phyloP scores from a whole-genome alignment of 2,113 vertebrate species.

The Ramphastos sulfuratus region DNA sequence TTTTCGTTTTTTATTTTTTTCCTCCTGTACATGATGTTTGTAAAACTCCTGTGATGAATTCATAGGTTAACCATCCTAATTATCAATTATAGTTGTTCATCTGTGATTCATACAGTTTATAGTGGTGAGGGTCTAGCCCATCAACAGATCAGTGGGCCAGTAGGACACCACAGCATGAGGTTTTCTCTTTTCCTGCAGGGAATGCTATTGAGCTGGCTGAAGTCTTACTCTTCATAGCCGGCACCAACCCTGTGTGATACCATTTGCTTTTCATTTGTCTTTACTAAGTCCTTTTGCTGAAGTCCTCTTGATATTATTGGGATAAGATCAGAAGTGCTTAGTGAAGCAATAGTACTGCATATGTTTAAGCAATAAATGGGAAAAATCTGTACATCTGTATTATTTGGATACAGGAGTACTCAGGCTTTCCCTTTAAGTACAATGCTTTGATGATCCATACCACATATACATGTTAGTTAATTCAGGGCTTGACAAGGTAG shows the following conservation, averaged over 20 bases:
- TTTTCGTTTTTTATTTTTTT: neutral
- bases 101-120: neutral
- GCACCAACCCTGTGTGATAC: neutral
- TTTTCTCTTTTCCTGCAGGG: neutral
- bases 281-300: neutral
- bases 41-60: neutral
- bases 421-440: neutral
- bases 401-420: neutral
- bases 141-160: fast-evolving
- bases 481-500: neutral
- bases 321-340: neutral
- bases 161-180: neutral
- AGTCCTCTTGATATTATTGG: neutral
- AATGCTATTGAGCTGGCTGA: neutral
- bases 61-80: neutral
- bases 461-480: neutral
- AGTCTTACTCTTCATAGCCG: neutral
- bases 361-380: neutral
- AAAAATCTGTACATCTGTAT: neutral
- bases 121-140: neutral
- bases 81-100: neutral
- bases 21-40: neutral
- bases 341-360: neutral
- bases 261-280: neutral
- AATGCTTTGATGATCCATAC: neutral